Conservation (phyloP, 2,797 vertebrate genomes). For the Kryptopterus vitreolus region DNA sequence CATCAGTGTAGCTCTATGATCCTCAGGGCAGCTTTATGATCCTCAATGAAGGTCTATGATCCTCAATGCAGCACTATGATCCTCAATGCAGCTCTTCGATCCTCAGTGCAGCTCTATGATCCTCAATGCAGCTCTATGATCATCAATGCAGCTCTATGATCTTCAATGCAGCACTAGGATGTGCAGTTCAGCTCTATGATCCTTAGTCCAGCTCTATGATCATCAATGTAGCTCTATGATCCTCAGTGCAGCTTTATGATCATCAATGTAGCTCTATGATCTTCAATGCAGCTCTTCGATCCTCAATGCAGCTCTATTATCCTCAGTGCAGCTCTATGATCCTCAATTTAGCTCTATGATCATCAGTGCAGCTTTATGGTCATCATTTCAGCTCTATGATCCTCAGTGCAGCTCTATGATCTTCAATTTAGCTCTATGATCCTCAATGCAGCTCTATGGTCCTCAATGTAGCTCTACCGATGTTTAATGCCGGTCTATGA, state of each 20-base stretch:
- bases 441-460: neutral
- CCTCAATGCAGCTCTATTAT: neutral
- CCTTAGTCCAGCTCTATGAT: neutral
- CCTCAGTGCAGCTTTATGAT: neutral
- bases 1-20: too few relatives aligned
- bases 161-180: neutral
- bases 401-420: neutral
- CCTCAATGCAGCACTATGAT: neutral
- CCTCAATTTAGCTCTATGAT: neutral
- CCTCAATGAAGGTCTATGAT: neutral
- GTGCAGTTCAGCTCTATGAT: neutral
- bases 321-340: neutral
- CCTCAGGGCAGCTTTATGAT: too few relatives aligned
- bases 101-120: neutral
- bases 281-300: neutral
- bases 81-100: neutral
- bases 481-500: too few relatives aligned
- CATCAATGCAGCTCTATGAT: neutral
- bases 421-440: neutral
- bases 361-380: too few relatives aligned
- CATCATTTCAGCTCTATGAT: neutral
- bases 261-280: neutral
- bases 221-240: neutral
- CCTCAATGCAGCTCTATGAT: neutral
- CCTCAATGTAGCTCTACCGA: neutral